Evolutionary conservation across 2,888 invertebrate species (phyloP).

Genomic region (Epinotia brunnichana): DNA sequence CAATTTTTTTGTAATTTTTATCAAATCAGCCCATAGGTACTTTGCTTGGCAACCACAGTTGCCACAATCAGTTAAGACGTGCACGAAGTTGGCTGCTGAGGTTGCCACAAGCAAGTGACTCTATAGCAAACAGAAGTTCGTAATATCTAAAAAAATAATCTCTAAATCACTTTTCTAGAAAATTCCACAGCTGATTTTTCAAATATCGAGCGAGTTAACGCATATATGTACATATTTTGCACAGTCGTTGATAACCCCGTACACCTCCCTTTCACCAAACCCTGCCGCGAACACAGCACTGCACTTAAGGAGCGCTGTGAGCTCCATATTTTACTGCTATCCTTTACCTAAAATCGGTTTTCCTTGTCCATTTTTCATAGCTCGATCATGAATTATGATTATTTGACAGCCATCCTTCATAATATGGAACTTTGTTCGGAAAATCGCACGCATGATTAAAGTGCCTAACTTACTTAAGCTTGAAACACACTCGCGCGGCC

Average conservation of each 20-base stretch:
- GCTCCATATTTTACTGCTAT: background rate
- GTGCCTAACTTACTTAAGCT: background rate
- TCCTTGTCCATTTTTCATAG: constrained; percentile 1
- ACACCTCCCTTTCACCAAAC: background rate
- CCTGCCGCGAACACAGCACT: constrained; percentile 16
- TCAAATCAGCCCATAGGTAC: too few relatives aligned
- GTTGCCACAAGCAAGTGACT: too few relatives aligned
- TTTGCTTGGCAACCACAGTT: too few relatives aligned
- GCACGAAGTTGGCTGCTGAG: too few relatives aligned
- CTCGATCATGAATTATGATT: constrained; percentile 11
- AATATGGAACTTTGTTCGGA: background rate
- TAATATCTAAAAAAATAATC: too few relatives aligned
- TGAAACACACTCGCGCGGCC: too few relatives aligned
- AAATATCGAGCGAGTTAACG: background rate
- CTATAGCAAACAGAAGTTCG: too few relatives aligned
- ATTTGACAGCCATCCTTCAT: constrained; percentile 12
- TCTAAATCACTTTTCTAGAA: too few relatives aligned
- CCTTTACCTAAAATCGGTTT: constrained; percentile 5
- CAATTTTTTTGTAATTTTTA: too few relatives aligned
- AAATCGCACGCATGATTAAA: background rate
- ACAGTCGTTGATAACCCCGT: background rate
- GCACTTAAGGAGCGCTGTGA: constrained; percentile 16
- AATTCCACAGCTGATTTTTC: background rate
- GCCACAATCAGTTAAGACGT: too few relatives aligned
- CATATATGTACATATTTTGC: background rate